Conservation (phyloP, 2,797 vertebrate genomes). For the Borostomias antarcticus region DNA sequence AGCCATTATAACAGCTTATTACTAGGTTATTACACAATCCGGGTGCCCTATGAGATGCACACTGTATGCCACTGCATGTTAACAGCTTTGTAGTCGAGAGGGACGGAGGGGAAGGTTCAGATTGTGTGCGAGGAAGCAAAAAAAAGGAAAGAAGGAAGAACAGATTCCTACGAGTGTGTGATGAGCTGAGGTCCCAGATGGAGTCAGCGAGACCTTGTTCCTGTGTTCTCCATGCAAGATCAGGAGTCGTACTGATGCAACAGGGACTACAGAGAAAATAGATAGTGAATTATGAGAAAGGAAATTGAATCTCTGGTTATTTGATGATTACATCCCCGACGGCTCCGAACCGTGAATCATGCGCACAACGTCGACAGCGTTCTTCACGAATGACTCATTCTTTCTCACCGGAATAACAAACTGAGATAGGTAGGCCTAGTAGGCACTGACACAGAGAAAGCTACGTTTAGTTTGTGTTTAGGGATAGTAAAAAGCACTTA, state of each 20-base stretch:
- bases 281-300: constrained; percentile 39
- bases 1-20: not conserved
- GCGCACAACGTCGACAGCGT: constrained; percentile 24
- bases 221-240: constrained; percentile 40
- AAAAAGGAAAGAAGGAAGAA: not conserved
- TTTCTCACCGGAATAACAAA: not conserved
- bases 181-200: constrained; percentile 54
- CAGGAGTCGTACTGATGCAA: constrained; percentile 43
- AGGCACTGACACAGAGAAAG: not conserved
- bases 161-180: not conserved
- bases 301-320: constrained; percentile 57
- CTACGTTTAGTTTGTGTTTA: not conserved
- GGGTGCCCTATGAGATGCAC: too few species aligned
- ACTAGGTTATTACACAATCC: not conserved
- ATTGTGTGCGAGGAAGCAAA: too few species aligned
- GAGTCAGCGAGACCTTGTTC: constrained; percentile 47
- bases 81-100: too few species aligned
- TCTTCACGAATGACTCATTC: not conserved
- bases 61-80: too few species aligned
- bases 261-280: constrained; percentile 20
- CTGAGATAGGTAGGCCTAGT: constrained; percentile 1
- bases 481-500: constrained; percentile 62
- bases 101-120: too few species aligned
- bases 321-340: constrained; percentile 43
- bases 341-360: constrained; percentile 34